Evolutionary conservation across 2,888 invertebrate species (phyloP), one percentile per base, ranked within the genome.

Genomic region (Chaitophorus viminalis): DNA sequence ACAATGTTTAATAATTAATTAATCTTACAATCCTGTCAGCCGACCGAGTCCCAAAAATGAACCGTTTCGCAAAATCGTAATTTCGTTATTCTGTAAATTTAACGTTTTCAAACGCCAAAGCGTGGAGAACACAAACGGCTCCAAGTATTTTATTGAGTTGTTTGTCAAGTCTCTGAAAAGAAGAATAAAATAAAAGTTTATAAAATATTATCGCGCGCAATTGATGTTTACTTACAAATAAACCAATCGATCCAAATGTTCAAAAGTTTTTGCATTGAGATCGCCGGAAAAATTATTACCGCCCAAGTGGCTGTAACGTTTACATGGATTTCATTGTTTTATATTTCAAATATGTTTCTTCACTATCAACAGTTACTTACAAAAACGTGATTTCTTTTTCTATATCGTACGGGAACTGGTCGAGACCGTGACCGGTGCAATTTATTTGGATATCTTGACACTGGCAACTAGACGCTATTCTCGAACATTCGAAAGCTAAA

Each of bases 361-460:
- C 33, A 9, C 18, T 9, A 14, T 14, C 0, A 33, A 25, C 14
- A 29, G 25, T 84, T 89, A 90, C 91, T 91, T 89, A 91, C 91
- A 91, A 91, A 89, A 90, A 90, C 70, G 91, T 91, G 60, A 91
- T 91, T 89, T 91, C 90, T 70, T 90, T 90, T 89, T 91, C 91
- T n/a, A 91, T 90, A 77, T 91, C 90, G n/a, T 89, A 89, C 25
- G 92, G 91, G 1, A 92, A 89, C 0, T 68, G 65, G 1, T 88
- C 87, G 5, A 92, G 90, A 1, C 90, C 90, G n/a, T 90, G 89
- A 11, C 91, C 90, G 1, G 91, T 91, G 89, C 93, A 93, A 90
- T 92, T 91, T 90, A 92, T 92, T 81, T 91, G 91, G 25, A 91
- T 90, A 88, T 92, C 91, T 68, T 90, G 89, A 90, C 92, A 93